A percentile compares a stretch with the other conserved stretches of the same genome.
Conservation (phyloP, 2,888 invertebrate species). For the Mythimna lalbum region DNA sequence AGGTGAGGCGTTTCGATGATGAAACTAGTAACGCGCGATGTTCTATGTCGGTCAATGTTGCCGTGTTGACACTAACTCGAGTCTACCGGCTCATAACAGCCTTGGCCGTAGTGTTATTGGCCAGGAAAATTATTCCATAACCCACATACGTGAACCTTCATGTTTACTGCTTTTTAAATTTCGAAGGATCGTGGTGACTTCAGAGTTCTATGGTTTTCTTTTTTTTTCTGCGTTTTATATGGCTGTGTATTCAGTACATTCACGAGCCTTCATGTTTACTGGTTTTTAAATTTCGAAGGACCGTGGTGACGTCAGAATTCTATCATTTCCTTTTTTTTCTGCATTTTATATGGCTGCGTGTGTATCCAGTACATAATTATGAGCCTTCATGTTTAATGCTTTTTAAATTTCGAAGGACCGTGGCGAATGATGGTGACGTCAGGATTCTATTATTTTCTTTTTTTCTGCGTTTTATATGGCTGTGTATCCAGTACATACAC, state of each 20-base stretch:
- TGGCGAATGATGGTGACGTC: slow-evolving; percentile 26
- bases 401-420: no score
- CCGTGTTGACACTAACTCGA: slow-evolving; percentile 77
- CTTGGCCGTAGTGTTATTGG: slow-evolving; percentile 57
- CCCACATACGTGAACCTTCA: slow-evolving; percentile 23
- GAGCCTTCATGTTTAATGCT: no score
- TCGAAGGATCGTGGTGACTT: slow-evolving; percentile 42
- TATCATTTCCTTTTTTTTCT: neutral
- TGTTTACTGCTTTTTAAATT: slow-evolving; percentile 8
- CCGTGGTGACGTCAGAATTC: slow-evolving; percentile 27
- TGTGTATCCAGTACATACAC: no score
- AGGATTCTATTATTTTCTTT: neutral
- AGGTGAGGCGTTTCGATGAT: slow-evolving; percentile 48
- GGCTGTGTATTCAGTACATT: slow-evolving; percentile 1
- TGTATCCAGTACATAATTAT: no score
- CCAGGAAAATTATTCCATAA: slow-evolving; percentile 58
- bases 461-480: neutral
- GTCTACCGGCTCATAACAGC: slow-evolving; percentile 54
- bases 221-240: slow-evolving; percentile 6
- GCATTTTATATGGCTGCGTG: no score
- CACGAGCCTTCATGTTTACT: slow-evolving; percentile 1
- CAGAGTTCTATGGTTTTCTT: neutral
- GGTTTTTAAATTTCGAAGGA: slow-evolving; percentile 27
- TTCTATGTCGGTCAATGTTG: slow-evolving; percentile 87
- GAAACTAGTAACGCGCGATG: slow-evolving; percentile 60